Evolutionary conservation across 1,140 invertebrate genomes (phyloP).

Genomic region (Limonius californicus): DNA sequence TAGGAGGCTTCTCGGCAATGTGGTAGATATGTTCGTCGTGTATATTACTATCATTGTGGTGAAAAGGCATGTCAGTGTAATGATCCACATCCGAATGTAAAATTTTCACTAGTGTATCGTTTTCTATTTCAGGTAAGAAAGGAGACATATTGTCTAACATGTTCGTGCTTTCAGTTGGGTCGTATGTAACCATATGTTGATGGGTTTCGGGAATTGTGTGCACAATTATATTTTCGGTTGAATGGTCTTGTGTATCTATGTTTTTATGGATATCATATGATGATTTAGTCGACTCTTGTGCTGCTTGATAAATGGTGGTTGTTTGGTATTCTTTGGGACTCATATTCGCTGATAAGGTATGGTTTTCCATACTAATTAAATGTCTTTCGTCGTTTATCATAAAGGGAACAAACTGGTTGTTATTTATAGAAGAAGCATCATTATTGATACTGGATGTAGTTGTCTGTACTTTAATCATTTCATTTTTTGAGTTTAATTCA

Average conservation of each 20-base stretch:
- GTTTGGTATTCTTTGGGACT: too few species aligned
- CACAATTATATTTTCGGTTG: background rate
- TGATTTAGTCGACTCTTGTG: too few species aligned
- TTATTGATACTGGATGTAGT: too few species aligned
- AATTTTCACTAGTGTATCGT: slow-evolving; percentile 54
- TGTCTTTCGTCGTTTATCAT: too few species aligned
- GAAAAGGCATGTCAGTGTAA: background rate
- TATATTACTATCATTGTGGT: background rate
- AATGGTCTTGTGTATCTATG: background rate
- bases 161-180: slow-evolving; percentile 24
- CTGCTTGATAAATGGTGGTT: too few species aligned
- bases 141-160: slow-evolving; percentile 56
- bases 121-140: slow-evolving; percentile 59
- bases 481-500: too few species aligned
- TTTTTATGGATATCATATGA: too few species aligned
- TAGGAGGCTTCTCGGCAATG: slow-evolving; percentile 18
- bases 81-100: slow-evolving; percentile 39
- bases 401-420: too few species aligned
- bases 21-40: background rate
- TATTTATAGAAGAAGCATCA: too few species aligned
- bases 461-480: too few species aligned
- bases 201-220: background rate
- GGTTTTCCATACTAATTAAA: too few species aligned
- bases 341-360: too few species aligned
- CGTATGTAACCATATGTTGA: slow-evolving; percentile 15